Evolutionary conservation across 2,113 vertebrate genomes (phyloP).

Genomic region (Dryoscopus gambensis): DNA sequence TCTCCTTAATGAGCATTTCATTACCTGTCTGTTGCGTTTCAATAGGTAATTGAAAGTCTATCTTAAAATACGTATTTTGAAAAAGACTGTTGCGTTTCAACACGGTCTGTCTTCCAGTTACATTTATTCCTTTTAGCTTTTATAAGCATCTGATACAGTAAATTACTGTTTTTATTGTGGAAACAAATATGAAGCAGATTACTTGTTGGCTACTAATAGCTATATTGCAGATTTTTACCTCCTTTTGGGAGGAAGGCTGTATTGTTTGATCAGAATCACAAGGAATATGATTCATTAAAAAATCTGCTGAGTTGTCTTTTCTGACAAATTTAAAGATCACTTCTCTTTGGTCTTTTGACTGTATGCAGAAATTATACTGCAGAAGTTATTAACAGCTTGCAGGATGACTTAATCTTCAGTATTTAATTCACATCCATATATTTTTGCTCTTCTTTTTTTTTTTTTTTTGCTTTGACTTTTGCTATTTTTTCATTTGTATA

Average conservation of each 20-base stretch:
- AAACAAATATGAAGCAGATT: not conserved
- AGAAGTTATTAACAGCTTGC: not conserved
- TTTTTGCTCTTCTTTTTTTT: not conserved
- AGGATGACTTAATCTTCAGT: not conserved
- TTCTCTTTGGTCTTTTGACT: not conserved
- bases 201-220: not conserved
- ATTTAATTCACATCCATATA: not conserved
- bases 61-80: not conserved
- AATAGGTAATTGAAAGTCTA: not conserved
- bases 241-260: not conserved
- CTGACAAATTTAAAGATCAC: not conserved
- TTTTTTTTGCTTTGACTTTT: not conserved
- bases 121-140: not conserved
- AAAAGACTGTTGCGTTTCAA: not conserved
- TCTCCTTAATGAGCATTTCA: not conserved
- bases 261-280: not conserved
- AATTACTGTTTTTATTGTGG: not conserved
- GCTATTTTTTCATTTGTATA: not conserved
- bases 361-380: not conserved
- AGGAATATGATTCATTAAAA: not conserved
- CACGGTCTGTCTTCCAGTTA: not conserved
- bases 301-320: not conserved
- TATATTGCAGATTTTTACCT: not conserved
- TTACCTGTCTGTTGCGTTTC: not conserved
- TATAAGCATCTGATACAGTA: not conserved